Conservation (phyloP, 2,797 vertebrate genomes). For the Nannoperca obscura region DNA sequence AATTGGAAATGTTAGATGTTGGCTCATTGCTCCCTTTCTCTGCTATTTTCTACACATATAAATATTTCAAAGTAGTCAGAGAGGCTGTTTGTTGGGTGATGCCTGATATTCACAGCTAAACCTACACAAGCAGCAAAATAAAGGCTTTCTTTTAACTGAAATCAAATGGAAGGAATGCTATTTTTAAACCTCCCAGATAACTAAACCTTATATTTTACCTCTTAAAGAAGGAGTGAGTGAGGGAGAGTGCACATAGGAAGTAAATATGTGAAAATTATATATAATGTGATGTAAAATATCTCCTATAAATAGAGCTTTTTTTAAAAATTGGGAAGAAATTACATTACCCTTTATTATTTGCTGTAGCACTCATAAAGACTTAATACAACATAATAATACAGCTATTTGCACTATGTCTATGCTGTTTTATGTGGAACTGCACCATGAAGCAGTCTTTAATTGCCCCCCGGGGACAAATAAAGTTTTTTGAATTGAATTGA, state of each 20-base stretch:
- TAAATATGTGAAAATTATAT: background rate
- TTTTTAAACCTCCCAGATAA: background rate
- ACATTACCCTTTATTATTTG: no score
- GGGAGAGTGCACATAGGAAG: background rate
- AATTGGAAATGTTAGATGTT: background rate
- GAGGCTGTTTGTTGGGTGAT: background rate
- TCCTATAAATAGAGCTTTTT: no score
- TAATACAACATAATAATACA: no score
- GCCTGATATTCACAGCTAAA: background rate
- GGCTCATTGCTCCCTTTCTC: background rate
- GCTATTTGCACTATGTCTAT: no score
- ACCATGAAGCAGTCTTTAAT: no score
- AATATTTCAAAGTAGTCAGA: background rate
- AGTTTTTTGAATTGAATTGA: no score
- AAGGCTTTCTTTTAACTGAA: background rate
- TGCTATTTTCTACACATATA: background rate
- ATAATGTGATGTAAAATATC: background rate
- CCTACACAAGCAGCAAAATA: background rate
- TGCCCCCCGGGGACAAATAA: no score
- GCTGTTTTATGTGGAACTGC: no score
- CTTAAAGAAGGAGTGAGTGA: background rate
- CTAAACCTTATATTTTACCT: background rate
- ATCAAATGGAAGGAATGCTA: background rate
- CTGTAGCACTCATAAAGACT: no score
- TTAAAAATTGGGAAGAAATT: no score